phyloP scores from a whole-genome alignment of 1,140 invertebrate species.

The Drosophila murphyi region DNA sequence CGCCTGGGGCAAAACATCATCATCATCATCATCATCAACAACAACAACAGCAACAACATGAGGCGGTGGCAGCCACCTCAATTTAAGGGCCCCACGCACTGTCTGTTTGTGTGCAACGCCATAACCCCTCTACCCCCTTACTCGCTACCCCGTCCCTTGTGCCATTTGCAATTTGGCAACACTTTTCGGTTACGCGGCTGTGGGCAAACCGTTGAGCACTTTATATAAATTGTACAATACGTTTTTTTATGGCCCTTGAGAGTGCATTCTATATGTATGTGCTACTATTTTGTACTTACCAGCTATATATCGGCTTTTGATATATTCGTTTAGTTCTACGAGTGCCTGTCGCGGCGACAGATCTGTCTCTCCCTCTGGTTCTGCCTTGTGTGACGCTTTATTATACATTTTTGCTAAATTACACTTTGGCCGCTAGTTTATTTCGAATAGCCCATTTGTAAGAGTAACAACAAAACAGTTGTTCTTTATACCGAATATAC shows the following conservation, averaged over 20 bases:
- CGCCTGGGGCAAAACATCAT: constrained; percentile 53
- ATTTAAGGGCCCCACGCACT: constrained; percentile 60
- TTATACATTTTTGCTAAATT: constrained; percentile 83
- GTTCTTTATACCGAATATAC: constrained; percentile 24
- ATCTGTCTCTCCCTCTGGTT: not conserved
- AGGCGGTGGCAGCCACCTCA: constrained; percentile 14
- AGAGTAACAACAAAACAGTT: constrained; percentile 27
- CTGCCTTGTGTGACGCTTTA: constrained; percentile 47
- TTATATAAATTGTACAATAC: constrained; percentile 82
- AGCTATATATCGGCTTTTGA: constrained; percentile 66
- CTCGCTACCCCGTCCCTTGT: constrained; percentile 16
- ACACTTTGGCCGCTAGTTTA: constrained; percentile 77
- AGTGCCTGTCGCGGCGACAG: constrained; percentile 11
- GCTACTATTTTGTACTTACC: constrained; percentile 13
- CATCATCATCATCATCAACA: constrained; percentile 50
- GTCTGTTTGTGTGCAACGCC: constrained; percentile 22
- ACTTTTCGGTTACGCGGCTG: constrained; percentile 76
- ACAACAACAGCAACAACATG: constrained; percentile 51
- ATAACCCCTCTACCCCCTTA: not conserved
- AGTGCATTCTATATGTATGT: constrained; percentile 52
- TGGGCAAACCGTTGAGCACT: constrained; percentile 62
- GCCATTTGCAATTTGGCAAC: constrained; percentile 77
- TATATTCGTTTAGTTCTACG: constrained; percentile 51
- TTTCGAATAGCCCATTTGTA: constrained; percentile 49
- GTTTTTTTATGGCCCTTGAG: constrained; percentile 70